phyloP scores from a whole-genome alignment of 2,113 vertebrate species.

The Pteruthius melanotis region DNA sequence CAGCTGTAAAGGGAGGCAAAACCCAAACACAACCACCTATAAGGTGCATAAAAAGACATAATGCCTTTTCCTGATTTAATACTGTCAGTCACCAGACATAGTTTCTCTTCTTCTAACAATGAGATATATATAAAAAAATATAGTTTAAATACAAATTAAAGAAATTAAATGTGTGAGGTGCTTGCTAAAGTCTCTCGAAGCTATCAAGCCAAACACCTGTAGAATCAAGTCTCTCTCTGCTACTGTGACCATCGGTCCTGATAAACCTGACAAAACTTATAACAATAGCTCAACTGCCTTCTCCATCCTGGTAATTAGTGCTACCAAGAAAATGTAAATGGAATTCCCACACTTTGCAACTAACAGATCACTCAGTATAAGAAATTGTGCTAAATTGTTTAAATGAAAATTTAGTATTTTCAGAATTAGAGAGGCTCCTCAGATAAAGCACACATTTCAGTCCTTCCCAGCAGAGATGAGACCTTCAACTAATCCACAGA shows the following conservation, averaged over 20 bases:
- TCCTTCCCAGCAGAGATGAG: background rate
- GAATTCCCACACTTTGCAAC: background rate
- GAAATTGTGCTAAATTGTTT: background rate
- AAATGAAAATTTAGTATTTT: background rate
- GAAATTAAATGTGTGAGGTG: background rate
- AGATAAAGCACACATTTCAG: background rate
- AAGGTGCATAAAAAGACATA: background rate
- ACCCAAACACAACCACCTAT: background rate
- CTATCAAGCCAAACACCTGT: background rate
- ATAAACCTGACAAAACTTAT: background rate
- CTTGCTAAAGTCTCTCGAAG: background rate
- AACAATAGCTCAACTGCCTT: background rate
- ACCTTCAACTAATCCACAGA: background rate
- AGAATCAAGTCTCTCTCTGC: background rate
- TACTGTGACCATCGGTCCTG: background rate
- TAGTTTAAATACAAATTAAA: background rate
- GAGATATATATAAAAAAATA: background rate
- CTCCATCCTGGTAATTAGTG: background rate
- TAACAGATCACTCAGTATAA: fast-evolving
- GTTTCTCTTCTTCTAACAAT: background rate
- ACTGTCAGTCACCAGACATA: background rate
- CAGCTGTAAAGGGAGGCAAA: background rate
- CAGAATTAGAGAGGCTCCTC: background rate
- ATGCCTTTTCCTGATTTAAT: background rate
- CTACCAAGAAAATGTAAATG: background rate